phyloP scores from a whole-genome alignment of 1,140 invertebrate species.

The Temnothorax nylanderi region DNA sequence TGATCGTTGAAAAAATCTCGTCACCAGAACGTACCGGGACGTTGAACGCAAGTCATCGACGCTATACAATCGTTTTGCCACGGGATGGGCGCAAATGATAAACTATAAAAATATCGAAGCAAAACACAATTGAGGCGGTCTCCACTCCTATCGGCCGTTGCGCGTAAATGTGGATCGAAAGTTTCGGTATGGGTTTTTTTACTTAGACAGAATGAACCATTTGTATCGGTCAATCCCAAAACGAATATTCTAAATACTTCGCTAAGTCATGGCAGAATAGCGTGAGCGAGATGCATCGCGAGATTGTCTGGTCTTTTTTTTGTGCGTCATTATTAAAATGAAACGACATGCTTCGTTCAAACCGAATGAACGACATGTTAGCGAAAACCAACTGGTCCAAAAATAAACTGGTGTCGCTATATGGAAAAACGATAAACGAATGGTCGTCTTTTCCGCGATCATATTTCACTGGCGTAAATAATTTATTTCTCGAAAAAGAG shows the following conservation, averaged over 20 bases:
- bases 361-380: not conserved
- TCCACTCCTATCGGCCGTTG: not conserved
- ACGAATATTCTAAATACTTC: constrained; percentile 36
- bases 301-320: not conserved
- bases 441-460: not conserved
- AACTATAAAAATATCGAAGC: constrained; percentile 5
- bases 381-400: not conserved
- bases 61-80: not conserved
- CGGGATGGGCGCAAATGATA: not conserved
- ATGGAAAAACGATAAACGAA: not conserved
- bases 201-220: not conserved
- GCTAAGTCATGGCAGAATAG: constrained; percentile 50
- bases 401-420: not conserved
- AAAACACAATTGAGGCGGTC: not conserved
- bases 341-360: not conserved
- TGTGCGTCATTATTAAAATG: not conserved
- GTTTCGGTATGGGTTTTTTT: not conserved
- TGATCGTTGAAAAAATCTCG: not conserved
- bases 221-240: constrained; percentile 34
- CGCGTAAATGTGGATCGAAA: constrained; percentile 24
- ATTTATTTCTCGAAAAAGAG: not conserved
- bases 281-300: constrained; percentile 20
- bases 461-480: constrained; percentile 2
- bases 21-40: not conserved
- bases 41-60: not conserved